These are phyloP conservation scores for Apamea epomidion DNA, from an alignment of 2,888 invertebrate species.

Conservation along the genomic window DNA sequence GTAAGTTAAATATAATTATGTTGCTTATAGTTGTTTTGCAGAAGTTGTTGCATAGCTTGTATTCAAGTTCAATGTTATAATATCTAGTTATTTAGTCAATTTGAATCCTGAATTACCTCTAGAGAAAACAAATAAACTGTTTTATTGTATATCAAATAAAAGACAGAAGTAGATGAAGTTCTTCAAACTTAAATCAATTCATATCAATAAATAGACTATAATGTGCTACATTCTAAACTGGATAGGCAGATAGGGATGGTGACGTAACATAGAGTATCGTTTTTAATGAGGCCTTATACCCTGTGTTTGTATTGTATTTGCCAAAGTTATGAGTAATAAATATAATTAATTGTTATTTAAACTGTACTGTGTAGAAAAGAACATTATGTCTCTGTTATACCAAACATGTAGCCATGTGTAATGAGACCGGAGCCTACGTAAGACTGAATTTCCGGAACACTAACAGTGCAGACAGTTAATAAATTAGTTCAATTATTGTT, in stretches of 20 bases:
- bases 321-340: conserved; percentile 68
- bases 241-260: conserved; percentile 46
- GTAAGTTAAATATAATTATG: conserved; percentile 36
- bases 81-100: conserved; percentile 29
- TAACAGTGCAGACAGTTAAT: conserved; percentile 63
- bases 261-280: conserved; percentile 32
- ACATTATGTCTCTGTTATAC: conserved; percentile 42
- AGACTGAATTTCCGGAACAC: conserved; percentile 71
- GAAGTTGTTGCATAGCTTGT: conserved; percentile 42
- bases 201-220: conserved; percentile 44
- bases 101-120: conserved; percentile 24
- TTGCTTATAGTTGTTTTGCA: conserved; percentile 54
- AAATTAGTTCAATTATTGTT: conserved; percentile 69
- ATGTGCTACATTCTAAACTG: conserved; percentile 33
- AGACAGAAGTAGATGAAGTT: conserved; percentile 20
- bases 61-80: conserved; percentile 40
- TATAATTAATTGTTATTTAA: conserved; percentile 61
- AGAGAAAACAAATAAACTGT: conserved; percentile 22
- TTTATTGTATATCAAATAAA: conserved; percentile 15
- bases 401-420: conserved; percentile 53
- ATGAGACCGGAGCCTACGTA: conserved; percentile 58
- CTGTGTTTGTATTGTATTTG: conserved; percentile 62
- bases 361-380: conserved; percentile 54
- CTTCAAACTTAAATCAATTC: conserved; percentile 32
- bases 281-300: conserved; percentile 40